Evolutionary conservation across 2,113 vertebrate genomes (phyloP), one percentile per base, ranked within the genome.

Genomic region (Fregata magnificens): DNA sequence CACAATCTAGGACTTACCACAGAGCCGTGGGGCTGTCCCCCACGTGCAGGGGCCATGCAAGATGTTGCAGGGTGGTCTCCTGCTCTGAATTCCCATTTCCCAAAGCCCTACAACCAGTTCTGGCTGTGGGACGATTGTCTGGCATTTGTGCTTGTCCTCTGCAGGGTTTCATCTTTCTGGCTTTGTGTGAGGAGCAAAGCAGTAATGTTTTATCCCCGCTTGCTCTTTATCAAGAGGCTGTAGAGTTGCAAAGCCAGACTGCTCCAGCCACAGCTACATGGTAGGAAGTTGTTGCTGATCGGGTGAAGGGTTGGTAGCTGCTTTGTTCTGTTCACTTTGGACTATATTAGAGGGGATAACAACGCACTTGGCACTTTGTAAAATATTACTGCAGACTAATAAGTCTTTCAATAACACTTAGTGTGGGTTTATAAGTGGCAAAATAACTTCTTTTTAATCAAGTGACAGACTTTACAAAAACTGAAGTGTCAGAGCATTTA

Each of bases 151-250:
- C 40, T 49, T 45, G 47, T 42, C 44, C 62, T 74, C 34, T 40
- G 62, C 80, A n/a, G n/a, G 18, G 11, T 22, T 36, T 70, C 13
- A 11, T 53, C 40, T 13, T 26, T 38, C 45, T 36, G 34, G 49
- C 52, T 29, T 47, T 19, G 78, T 0, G 0, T 7, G 20, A 36
- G 70, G 20, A 47, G 42, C 1, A 1, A 17, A 53, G 40, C 24
- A 11, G 59, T 18, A 5, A 15, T 49, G 19, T 28, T 86, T 47
- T 26, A 3, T 26, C 20, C 58, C 62, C 7, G 13, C n/a, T 34
- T 32, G 32, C 34, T 65, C 7, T 61, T 78, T 34, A 6, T 58
- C 42, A 28, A 36, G 40, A 1, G 0, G 26, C 42, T 79, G 61
- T 4, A 10, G 65, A 21, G n/a, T 20, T 52, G 26, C 61, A 50